phyloP scores from a whole-genome alignment of 2,113 vertebrate genomes.

The Dromiciops gliroides region DNA sequence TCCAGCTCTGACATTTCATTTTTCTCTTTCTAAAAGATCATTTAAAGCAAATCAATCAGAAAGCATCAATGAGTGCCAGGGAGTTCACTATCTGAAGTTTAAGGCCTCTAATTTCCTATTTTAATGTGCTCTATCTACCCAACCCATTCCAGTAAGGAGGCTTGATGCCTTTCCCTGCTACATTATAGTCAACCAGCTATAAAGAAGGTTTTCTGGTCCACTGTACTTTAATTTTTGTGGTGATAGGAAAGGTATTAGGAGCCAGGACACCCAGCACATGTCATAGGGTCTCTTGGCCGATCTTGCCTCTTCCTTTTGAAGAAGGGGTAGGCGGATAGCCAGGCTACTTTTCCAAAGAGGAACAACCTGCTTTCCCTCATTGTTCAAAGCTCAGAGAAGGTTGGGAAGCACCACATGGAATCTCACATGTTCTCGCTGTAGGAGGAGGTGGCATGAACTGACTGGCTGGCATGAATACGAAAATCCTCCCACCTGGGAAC shows the following conservation, averaged over 20 bases:
- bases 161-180: background rate
- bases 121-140: background rate
- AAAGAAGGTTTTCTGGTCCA: background rate
- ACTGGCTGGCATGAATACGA: background rate
- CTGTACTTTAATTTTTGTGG: background rate
- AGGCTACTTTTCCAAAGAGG: background rate
- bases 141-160: background rate
- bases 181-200: background rate
- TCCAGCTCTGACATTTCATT: background rate
- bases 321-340: background rate
- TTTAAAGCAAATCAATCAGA: background rate
- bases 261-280: background rate
- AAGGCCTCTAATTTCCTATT: background rate
- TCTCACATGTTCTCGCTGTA: background rate
- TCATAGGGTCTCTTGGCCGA: background rate
- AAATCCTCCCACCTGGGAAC: background rate
- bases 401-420: background rate
- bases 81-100: background rate
- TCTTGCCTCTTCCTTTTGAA: background rate
- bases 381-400: background rate
- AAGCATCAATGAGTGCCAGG: background rate
- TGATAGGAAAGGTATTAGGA: background rate
- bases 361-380: background rate
- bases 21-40: background rate
- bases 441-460: background rate